phyloP scores from a whole-genome alignment of 2,888 invertebrate genomes.

The Heliconius charithonia region DNA sequence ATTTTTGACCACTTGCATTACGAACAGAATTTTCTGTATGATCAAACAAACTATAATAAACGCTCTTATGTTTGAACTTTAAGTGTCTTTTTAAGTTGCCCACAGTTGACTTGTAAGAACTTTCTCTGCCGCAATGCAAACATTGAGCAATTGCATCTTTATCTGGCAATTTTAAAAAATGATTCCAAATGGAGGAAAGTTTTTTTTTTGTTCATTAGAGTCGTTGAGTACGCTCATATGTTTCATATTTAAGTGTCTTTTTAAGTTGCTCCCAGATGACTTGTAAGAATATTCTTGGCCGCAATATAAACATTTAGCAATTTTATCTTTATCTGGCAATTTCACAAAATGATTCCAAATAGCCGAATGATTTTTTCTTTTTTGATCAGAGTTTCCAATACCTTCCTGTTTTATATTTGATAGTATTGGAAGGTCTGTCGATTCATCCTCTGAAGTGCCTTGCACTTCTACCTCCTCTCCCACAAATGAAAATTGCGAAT shows the following conservation, averaged over 20 bases:
- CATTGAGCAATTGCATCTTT: slow-evolving; percentile 2
- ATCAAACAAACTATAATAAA: not conserved
- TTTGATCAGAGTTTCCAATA: not conserved
- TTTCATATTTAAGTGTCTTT: not conserved
- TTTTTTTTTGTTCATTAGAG: not conserved
- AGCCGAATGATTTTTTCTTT: not conserved
- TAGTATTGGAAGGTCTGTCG: not conserved
- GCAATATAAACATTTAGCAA: slow-evolving; percentile 6
- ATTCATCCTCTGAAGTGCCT: not conserved
- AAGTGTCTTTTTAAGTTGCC: slow-evolving; percentile 16
- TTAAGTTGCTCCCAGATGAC: not conserved
- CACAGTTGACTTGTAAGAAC: not conserved
- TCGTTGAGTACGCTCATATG: not conserved
- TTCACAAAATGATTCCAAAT: not conserved
- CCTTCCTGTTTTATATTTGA: not conserved
- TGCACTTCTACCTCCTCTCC: not conserved
- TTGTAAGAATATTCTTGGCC: slow-evolving; percentile 4
- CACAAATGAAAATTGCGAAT: not conserved
- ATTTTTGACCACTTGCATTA: not conserved
- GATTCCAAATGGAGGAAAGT: not conserved
- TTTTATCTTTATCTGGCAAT: not conserved
- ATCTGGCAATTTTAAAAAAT: not conserved
- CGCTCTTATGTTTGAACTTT: not conserved
- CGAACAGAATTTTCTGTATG: not conserved
- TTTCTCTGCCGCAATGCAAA: not conserved